Conservation (phyloP, 1,140 invertebrate species). For the Drosophila auraria region DNA sequence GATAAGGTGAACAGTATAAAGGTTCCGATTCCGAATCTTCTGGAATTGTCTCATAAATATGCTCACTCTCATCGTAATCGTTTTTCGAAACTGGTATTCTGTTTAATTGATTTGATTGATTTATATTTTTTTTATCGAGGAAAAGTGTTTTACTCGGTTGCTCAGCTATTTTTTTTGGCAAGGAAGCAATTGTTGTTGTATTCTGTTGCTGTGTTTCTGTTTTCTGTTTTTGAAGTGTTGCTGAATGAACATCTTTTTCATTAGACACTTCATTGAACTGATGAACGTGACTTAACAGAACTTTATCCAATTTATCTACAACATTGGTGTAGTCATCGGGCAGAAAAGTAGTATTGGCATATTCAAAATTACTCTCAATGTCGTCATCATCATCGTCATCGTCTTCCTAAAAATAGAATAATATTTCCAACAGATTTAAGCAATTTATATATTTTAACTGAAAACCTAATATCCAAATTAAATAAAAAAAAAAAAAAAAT, state of each 20-base stretch:
- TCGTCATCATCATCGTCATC: slow-evolving; percentile 73
- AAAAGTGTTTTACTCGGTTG: background rate
- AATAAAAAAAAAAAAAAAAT: too few species aligned
- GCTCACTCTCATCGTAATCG: slow-evolving; percentile 86
- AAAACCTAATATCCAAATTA: too few species aligned
- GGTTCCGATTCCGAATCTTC: slow-evolving; percentile 88
- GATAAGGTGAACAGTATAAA: slow-evolving; percentile 89
- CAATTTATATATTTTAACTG: too few species aligned
- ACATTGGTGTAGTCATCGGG: slow-evolving; percentile 74
- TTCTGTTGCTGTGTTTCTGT: background rate
- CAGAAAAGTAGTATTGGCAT: slow-evolving; percentile 71
- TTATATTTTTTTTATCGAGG: background rate
- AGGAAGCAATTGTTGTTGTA: background rate
- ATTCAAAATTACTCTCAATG: slow-evolving; percentile 72
- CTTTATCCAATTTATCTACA: slow-evolving; percentile 72
- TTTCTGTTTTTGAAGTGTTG: slow-evolving; percentile 5
- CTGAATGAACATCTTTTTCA: slow-evolving; percentile 6
- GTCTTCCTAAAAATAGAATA: slow-evolving; percentile 34
- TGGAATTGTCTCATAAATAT: slow-evolving; percentile 90
- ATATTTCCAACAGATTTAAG: background rate
- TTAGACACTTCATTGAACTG: slow-evolving; percentile 15
- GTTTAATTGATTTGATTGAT: slow-evolving; percentile 27
- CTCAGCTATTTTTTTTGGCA: background rate
- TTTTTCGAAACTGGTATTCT: slow-evolving; percentile 9
- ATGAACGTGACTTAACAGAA: slow-evolving; percentile 50